Evolutionary conservation across 2,797 vertebrate genomes (phyloP), one percentile per base, ranked within the genome.

Genomic region (Microcaecilia unicolor): DNA sequence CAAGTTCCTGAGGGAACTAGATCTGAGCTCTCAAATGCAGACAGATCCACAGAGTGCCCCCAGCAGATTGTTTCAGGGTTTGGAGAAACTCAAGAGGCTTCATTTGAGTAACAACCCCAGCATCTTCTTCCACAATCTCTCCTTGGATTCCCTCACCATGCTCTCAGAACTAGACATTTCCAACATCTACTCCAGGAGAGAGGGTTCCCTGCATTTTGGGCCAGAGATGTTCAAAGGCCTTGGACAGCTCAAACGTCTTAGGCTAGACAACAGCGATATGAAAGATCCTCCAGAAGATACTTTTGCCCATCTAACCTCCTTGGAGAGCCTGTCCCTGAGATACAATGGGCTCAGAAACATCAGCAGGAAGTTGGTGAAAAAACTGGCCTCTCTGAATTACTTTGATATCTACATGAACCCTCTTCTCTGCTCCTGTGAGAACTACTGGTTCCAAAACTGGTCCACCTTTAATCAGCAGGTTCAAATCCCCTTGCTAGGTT

Each of bases 371-470:
- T 9, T 33, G 11, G 10, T 64, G 19, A 11, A 7, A 15, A 14
- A 5, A 6, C 14, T 61, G 24, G 9, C 28, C 9, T 20, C 37
- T 3, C 22, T 54, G 18, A 27, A 8, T 5, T 34, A 55, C 44
- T 37, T 61, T 27, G 52, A 54, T 31, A 4, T 37, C 4, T 41
- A 17, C 22, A 39, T 12, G 15, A 61, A 61, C 24, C 39, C 43
- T 4, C 37, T 64, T 18, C 23, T 36, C 8, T 64, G 61, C 35
- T 53, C 47, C 10, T 64, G 61, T 27, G 57, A 48, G 4, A 64
- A 64, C 19, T 20, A 45, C 7, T 58, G 58, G 61, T 58, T 64
- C 31, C 52, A 55, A 17, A 61, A 57, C 9, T 64, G 57, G 61
- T 60, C 58, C 17, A 17, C 25, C 10, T 30, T 22, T 5, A 46